Base-by-base conservation (phyloP, 2,113 vertebrate species). In the Mesembrinibis cayennensis region DNA sequence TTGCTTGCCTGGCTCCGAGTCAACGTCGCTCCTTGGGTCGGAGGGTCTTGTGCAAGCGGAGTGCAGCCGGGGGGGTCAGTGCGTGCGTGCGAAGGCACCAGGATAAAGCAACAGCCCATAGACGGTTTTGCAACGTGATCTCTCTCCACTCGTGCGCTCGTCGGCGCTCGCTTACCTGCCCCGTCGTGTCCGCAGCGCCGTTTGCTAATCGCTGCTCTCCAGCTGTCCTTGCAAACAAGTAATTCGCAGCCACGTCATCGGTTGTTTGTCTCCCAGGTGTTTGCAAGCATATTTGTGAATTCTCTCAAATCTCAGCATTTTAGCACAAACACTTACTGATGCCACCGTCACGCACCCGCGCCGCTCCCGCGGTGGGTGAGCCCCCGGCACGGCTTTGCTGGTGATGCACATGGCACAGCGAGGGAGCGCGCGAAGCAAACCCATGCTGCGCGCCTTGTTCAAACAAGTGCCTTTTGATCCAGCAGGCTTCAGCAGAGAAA, bases 81-180 rank as follows among this genome's bases (percentile, higher is more conserved):
- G 27, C 0, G 1, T 22, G 44, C 0, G 2, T 20, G 65, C 0
- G 26, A 6, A 12, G 77, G 40, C 81, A 36, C 4, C 12, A 9
- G 62, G 42, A 6, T 3, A 66, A 47, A 8, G 71, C 5, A 1
- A 25, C 47, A 20, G 74, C 61, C 82, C 45, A 0, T 0, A 3
- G 0, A 15, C 0, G 13, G 29, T 26, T 66, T 62, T 22, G 72
- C 86, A 26, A 5, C 0, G 50, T 0, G 15, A 1, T 27, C 10
- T 8, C 19, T 67, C 71, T 16, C 23, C 0, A 3, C 81, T 79
- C 4, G 0, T 0, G 1, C 4, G 0, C 47, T 55, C 5, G 0
- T 5, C 11, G 0, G 53, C 6, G 7, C 59, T 34, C 7, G 2
- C 38, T 25, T 8, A 5, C 76, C 66, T 19, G 71, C 56, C 56